Conservation (phyloP, 2,888 invertebrate species). For the Cybosia mesomella region DNA sequence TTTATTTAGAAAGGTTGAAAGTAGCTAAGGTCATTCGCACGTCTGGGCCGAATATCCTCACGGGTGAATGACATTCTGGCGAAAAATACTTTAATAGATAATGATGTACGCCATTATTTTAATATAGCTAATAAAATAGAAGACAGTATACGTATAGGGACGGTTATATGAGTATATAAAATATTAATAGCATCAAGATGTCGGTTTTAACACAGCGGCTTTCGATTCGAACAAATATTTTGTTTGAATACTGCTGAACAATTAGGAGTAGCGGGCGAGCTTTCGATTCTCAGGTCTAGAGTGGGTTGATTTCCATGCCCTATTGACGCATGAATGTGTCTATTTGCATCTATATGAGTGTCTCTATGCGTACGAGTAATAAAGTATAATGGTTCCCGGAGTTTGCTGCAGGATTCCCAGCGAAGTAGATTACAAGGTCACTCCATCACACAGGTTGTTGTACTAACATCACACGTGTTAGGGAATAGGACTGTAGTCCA, state of each 20-base stretch:
- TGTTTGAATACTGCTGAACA: background rate
- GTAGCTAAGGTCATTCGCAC: conserved; percentile 19
- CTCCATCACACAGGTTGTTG: too few relatives aligned
- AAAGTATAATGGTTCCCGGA: too few relatives aligned
- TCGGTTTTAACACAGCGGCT: conserved; percentile 19
- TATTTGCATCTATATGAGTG: too few relatives aligned
- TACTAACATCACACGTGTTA: too few relatives aligned
- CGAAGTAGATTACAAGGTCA: too few relatives aligned
- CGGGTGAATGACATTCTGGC: conserved; percentile 34
- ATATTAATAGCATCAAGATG: conserved; percentile 43
- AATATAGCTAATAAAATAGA: conserved; percentile 28
- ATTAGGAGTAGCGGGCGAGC: background rate
- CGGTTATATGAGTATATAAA: conserved; percentile 32
- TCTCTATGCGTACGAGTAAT: too few relatives aligned
- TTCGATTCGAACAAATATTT: background rate
- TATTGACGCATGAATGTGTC: background rate
- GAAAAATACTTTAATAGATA: conserved; percentile 20
- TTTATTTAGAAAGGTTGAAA: conserved; percentile 9
- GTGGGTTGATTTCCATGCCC: background rate
- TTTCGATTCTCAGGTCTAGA: background rate
- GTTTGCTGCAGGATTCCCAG: too few relatives aligned
- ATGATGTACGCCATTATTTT: conserved; percentile 13
- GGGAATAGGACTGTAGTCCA: too few relatives aligned
- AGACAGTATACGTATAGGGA: conserved; percentile 21
- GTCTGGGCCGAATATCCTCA: conserved; percentile 14